Evolutionary conservation across 2,888 invertebrate genomes (phyloP), one percentile per base, ranked within the genome.

Genomic region (Helleia helle): DNA sequence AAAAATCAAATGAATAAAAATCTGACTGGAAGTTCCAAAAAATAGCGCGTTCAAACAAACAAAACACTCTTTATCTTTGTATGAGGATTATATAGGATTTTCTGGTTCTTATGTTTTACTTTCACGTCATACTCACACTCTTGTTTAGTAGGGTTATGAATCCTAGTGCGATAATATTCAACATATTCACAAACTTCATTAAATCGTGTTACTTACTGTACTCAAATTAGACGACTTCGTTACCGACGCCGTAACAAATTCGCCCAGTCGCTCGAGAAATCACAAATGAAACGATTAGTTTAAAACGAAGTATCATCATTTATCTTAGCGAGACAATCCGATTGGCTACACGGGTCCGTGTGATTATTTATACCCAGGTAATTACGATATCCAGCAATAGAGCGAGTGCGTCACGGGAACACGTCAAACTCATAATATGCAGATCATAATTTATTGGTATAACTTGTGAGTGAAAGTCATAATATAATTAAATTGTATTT

Each of bases 201-300:
- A 26, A 26, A 37, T 37, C 7, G 22, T 5, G 8, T 22, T 5
- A 22, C 22, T 22, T 22, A 2, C 6, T 8, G 3, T 5, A 5
- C 18, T 18, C n/a, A n/a, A n/a, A n/a, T n/a, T 22, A 22, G 6
- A 3, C 22, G 7, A 4, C 22, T 22, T 37, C 55, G 59, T 60
- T 65, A 65, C 51, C 46, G 45, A 49, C 60, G 59, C 63, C 68
- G 52, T 58, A 71, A 65, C 57, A 57, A 63, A 75, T 77, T 65
- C 55, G n/a, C 65, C 58, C 62, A 62, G 68, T 63, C 49, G 59
- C 67, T 74, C 71, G 69, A 71, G 73, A 71, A 71, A 75, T 75
- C 63, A 70, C 62, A 63, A 72, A 68, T 60, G 64, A 55, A 62
- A 62, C 60, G 65, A 76, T 74, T 73, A 71, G 65, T 71, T 74